A percentile compares a stretch with the other conserved stretches of the same genome.
These are phyloP conservation scores for Melinopterus prodromus DNA, from an alignment of 2,888 invertebrate genomes.

Conservation along the genomic window DNA sequence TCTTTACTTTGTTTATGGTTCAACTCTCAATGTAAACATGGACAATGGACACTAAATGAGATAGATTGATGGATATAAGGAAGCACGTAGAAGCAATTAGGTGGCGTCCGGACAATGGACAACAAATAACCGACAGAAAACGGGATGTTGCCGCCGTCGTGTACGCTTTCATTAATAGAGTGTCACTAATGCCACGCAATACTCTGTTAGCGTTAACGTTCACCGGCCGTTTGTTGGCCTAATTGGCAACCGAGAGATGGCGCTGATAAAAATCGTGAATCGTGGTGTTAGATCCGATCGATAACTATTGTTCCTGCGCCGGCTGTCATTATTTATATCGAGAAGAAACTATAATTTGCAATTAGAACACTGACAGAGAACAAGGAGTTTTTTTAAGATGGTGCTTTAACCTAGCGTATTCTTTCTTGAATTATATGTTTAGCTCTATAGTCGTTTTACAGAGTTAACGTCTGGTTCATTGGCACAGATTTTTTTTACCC, in stretches of 20 bases:
- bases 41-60: neutral
- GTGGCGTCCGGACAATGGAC: neutral
- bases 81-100: slow-evolving; percentile 4
- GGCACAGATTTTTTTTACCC: no score
- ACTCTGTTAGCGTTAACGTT: neutral
- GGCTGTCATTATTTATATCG: neutral
- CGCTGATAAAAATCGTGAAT: neutral
- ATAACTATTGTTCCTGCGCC: neutral
- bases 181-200: neutral
- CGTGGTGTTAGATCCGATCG: neutral
- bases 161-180: neutral
- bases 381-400: neutral
- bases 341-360: neutral
- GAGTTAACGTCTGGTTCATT: no score
- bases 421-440: no score
- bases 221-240: neutral
- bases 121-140: slow-evolving; percentile 4
- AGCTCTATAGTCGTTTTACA: no score
- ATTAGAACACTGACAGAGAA: neutral
- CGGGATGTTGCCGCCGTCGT: neutral
- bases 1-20: neutral
- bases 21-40: neutral
- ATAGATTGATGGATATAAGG: neutral
- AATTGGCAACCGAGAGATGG: neutral
- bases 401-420: neutral